Base-by-base conservation (phyloP, 2,113 vertebrate genomes). In the Lophius piscatorius region DNA sequence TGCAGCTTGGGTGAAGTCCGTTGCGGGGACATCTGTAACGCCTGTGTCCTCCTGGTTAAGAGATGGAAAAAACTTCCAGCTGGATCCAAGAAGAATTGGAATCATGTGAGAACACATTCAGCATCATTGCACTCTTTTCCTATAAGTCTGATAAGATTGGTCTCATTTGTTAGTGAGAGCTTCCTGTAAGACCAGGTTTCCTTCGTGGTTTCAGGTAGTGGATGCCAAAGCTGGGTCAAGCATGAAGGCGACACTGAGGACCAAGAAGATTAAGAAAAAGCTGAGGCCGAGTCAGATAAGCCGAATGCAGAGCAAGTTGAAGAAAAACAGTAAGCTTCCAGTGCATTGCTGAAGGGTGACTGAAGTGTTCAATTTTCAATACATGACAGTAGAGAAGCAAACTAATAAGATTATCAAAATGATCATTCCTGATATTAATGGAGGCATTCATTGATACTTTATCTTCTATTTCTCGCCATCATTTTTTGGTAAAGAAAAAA, bases 31-130 rank as follows among this genome's bases (percentile, higher is more conserved):
- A 96, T 97, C 79, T 97, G 95, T 80, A 97, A 97, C 17, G 95
- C 95, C 33, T 96, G 95, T 74, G 95, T 96, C 11, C 92, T 97
- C 57, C 79, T 96, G 67, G 93, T 97, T 75, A 97, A 96, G 77
- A 91, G 95, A 66, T 96, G 95, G 94, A 97, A 96, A 80, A 97
- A 96, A 70, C 84, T 97, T 60, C 95, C 95, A 4, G 93, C 89
- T 6, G 95, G 94, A 49, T 96, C 95, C 0, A 95, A 95, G 84
- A 96, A 96, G 83, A 96, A 94, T 85, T 97, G 95, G 95, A 96
- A 94, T 89, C 95, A 96, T 0, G 95, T 97, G 84, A 89, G 94
- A n/a, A 34, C 28, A 11, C n/a, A 21, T 13, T 21, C 6, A 29
- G 41, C 6, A 5, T 2, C 6, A 7, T 20, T 26, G 4, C 8